Conservation (phyloP, 1,140 invertebrate genomes). For the Euura saliciscinereae region DNA sequence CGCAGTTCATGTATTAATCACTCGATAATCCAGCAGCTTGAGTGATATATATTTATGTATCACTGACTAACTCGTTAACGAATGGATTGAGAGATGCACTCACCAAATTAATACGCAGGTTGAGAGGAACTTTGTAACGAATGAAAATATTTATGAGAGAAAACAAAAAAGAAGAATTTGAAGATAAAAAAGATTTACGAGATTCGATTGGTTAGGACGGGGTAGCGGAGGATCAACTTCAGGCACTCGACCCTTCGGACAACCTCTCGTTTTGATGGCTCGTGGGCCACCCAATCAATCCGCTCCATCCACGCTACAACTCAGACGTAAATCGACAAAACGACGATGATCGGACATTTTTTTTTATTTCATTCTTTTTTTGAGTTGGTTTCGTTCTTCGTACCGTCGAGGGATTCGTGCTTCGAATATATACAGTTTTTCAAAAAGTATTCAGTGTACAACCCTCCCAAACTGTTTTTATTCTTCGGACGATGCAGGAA, state of each 20-base stretch:
- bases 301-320: conserved; percentile 46
- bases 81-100: conserved; percentile 17
- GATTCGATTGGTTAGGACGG: conserved; percentile 47
- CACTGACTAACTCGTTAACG: too few relatives aligned
- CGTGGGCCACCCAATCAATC: conserved; percentile 55
- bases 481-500: too few relatives aligned
- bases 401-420: not conserved
- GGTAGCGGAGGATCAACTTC: conserved; percentile 56
- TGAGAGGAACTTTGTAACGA: not conserved
- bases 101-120: not conserved
- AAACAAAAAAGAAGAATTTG: not conserved
- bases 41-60: too few relatives aligned
- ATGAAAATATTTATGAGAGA: not conserved
- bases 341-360: conserved; percentile 40
- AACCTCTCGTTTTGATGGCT: conserved; percentile 69
- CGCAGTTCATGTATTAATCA: too few relatives aligned
- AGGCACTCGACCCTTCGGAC: conserved; percentile 75
- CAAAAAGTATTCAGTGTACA: too few relatives aligned
- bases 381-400: not conserved
- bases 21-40: too few relatives aligned
- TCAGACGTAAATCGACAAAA: conserved; percentile 42
- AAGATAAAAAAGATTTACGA: conserved; percentile 5
- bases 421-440: not conserved
- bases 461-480: too few relatives aligned
- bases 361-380: not conserved